Conservation (phyloP, 2,888 invertebrate species). For the Drosophila quasianomalipes region DNA sequence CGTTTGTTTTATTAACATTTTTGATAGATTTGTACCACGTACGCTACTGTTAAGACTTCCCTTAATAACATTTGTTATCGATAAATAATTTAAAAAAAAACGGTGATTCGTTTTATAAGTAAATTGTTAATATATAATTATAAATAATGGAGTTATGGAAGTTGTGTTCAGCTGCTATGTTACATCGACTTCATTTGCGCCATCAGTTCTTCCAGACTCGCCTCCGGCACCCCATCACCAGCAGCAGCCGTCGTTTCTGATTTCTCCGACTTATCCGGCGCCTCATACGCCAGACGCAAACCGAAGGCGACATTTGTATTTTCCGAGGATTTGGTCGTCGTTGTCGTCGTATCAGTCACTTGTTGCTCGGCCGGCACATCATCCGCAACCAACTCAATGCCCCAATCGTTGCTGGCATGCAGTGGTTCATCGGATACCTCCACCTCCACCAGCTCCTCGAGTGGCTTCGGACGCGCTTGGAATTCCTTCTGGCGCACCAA, state of each 20-base stretch:
- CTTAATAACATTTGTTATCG: conserved; percentile 11
- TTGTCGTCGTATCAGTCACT: not conserved
- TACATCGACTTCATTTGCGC: conserved; percentile 95
- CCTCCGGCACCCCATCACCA: conserved; percentile 86
- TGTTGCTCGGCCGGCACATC: conserved; percentile 84
- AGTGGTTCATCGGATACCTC: conserved; percentile 87
- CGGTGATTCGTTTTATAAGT: conserved; percentile 30
- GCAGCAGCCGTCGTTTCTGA: conserved; percentile 26
- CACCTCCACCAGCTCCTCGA: conserved; percentile 69
- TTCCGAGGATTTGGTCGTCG: not conserved
- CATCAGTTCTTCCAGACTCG: conserved; percentile 94
- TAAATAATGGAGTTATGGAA: conserved; percentile 51
- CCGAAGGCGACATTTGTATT: conserved; percentile 60
- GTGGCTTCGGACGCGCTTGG: conserved; percentile 86
- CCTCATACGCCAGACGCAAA: conserved; percentile 90
- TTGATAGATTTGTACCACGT: conserved; percentile 7
- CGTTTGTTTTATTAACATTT: not conserved
- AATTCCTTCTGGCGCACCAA: conserved; percentile 89
- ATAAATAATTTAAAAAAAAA: not conserved
- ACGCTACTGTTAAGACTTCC: not conserved
- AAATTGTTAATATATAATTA: conserved; percentile 41
- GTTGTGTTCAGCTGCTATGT: conserved; percentile 65
- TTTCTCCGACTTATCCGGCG: conserved; percentile 86
- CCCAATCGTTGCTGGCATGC: conserved; percentile 97
- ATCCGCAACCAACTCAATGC: conserved; percentile 89